Evolutionary conservation across 1,140 invertebrate species (phyloP).

Genomic region (Diuraphis noxia): DNA sequence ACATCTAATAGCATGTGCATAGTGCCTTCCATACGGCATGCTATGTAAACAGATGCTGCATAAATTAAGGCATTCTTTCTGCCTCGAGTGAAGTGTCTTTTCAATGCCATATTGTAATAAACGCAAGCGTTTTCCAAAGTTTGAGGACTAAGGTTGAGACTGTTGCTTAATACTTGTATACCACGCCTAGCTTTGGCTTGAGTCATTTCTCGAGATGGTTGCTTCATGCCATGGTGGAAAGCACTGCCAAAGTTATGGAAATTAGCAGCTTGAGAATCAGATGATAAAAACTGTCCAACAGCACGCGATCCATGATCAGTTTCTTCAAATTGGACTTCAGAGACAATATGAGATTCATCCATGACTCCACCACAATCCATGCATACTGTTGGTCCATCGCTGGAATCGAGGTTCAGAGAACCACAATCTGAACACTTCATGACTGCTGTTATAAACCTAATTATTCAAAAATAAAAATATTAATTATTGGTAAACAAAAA

Average conservation of each 20-base stretch:
- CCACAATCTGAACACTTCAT: constrained; percentile 89
- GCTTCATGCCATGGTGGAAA: constrained; percentile 78
- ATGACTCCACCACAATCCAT: constrained; percentile 93
- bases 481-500: background rate
- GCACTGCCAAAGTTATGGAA: constrained; percentile 73
- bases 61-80: constrained; percentile 88
- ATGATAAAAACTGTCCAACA: constrained; percentile 90
- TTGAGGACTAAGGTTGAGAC: constrained; percentile 77
- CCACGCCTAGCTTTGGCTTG: constrained; percentile 82
- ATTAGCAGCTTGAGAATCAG: constrained; percentile 80
- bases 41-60: constrained; percentile 97
- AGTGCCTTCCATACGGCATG: constrained; percentile 91
- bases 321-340: constrained; percentile 95
- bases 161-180: constrained; percentile 63
- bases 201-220: constrained; percentile 88
- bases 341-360: constrained; percentile 95
- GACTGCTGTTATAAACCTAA: constrained; percentile 59
- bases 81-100: constrained; percentile 84
- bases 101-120: constrained; percentile 96
- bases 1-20: constrained; percentile 95
- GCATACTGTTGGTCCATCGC: constrained; percentile 92
- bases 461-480: background rate
- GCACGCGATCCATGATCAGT: constrained; percentile 81
- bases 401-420: constrained; percentile 89
- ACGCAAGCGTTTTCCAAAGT: constrained; percentile 91